phyloP scores from a whole-genome alignment of 2,113 vertebrate species.

The Rhynchomys soricoides region DNA sequence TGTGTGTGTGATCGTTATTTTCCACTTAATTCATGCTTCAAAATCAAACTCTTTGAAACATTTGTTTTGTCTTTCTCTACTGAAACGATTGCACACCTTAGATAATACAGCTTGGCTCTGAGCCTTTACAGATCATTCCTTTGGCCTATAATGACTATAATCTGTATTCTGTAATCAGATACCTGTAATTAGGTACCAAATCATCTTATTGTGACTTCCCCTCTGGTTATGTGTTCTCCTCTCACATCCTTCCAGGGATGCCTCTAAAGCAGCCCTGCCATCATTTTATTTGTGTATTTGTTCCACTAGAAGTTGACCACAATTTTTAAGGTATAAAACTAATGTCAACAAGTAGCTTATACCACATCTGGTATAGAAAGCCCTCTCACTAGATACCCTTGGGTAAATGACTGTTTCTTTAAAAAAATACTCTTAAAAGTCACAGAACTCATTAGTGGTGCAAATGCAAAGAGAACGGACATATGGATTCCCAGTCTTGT shows the following conservation, averaged over 20 bases:
- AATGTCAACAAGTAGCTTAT: not conserved
- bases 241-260: fast-evolving
- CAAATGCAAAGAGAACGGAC: constrained; percentile 31
- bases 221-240: not conserved
- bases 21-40: not conserved
- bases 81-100: not conserved
- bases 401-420: constrained; percentile 7
- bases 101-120: not conserved
- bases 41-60: not conserved
- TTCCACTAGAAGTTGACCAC: not conserved
- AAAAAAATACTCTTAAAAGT: not conserved
- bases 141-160: not conserved
- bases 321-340: not conserved
- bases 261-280: not conserved
- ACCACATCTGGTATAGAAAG: not conserved
- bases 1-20: not conserved
- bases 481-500: constrained; percentile 6
- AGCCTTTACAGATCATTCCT: not conserved
- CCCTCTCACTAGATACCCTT: not conserved
- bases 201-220: not conserved
- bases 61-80: not conserved
- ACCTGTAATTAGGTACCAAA: not conserved
- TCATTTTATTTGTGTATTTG: not conserved
- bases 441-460: constrained; percentile 13
- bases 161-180: not conserved